Evolutionary conservation across 64 coral and sea anemone genomes (phyloP).

Genomic region (Hydrozoanthus tunicans): DNA sequence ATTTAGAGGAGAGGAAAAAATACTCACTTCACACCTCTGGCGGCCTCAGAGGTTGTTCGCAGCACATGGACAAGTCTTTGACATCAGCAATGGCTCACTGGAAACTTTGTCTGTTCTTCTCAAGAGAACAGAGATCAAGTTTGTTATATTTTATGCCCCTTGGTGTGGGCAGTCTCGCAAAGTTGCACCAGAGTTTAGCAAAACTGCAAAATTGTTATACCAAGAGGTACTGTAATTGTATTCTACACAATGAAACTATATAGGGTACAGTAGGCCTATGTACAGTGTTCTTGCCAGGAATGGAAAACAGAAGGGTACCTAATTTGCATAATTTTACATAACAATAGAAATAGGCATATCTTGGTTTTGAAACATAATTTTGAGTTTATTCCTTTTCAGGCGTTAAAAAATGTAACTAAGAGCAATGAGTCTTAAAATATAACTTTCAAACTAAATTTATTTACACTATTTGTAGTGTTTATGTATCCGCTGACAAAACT

Average conservation of each 20-base stretch:
- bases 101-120: slow-evolving; percentile 65
- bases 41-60: slow-evolving; percentile 50
- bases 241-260: background rate
- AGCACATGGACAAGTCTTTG: slow-evolving; percentile 40
- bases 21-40: slow-evolving; percentile 31
- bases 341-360: no score
- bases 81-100: slow-evolving; percentile 82
- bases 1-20: slow-evolving; percentile 53
- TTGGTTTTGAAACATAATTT: no score
- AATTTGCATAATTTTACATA: no score
- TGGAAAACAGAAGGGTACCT: no score
- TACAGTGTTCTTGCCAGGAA: no score
- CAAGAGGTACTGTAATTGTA: slow-evolving; percentile 49
- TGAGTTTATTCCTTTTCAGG: no score
- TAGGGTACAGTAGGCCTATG: no score
- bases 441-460: no score
- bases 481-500: no score
- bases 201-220: slow-evolving; percentile 62
- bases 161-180: slow-evolving; percentile 82
- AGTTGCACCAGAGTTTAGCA: slow-evolving; percentile 67
- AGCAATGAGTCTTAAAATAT: no score
- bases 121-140: slow-evolving; percentile 44
- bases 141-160: slow-evolving; percentile 87
- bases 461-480: no score
- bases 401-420: no score